These are phyloP conservation scores for Gallinago media DNA, from an alignment of 2,113 vertebrate species.

Conservation along the genomic window DNA sequence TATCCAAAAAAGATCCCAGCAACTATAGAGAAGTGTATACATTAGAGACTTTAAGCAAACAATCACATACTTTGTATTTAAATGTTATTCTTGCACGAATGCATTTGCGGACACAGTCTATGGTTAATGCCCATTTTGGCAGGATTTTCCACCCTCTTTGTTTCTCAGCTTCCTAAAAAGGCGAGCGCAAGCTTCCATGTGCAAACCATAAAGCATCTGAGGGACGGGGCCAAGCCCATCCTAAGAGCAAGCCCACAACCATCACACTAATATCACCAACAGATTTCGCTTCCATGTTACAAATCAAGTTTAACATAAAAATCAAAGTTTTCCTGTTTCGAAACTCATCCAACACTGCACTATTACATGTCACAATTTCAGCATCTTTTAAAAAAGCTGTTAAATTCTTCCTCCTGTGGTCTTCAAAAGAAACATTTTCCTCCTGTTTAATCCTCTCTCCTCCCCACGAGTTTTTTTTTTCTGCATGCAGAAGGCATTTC, in stretches of 20 bases:
- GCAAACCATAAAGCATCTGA: constrained; percentile 10
- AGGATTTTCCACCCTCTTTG: not conserved
- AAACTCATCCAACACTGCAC: not conserved
- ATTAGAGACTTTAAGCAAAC: not conserved
- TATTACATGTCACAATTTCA: constrained; percentile 3
- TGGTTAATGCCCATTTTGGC: constrained; percentile 8
- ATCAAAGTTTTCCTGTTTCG: constrained; percentile 27
- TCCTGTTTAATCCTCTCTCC: not conserved
- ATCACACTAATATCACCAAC: not conserved
- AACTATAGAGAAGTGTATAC: not conserved
- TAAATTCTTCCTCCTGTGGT: not conserved
- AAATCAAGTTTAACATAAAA: constrained; percentile 30
- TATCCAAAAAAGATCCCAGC: not conserved
- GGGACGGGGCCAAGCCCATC: not conserved
- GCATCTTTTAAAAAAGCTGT: not conserved
- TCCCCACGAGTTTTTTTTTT: not conserved
- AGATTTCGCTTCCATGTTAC: not conserved
- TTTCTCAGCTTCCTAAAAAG: constrained; percentile 9
- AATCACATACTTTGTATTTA: not conserved
- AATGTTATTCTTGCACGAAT: not conserved
- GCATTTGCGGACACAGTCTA: not conserved
- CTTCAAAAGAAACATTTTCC: not conserved
- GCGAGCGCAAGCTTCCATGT: not conserved
- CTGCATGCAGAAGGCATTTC: not conserved
- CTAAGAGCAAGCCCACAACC: not conserved